Evolutionary conservation across 37 sponge, comb jelly and placozoan species (phyloP), one percentile per base, ranked within the genome.

Genomic region (Petrosia ficiformis): DNA sequence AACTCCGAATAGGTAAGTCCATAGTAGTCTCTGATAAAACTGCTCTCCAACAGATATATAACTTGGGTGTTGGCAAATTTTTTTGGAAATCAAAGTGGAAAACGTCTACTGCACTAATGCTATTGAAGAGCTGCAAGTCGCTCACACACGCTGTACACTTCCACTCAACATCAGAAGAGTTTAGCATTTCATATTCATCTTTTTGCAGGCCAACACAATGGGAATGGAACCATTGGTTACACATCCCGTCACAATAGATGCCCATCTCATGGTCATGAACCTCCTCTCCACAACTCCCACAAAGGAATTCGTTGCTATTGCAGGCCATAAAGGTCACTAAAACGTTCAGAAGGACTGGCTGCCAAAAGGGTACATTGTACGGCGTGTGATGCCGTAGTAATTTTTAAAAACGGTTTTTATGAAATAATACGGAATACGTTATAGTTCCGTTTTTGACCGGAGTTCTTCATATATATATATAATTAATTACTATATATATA

Each of bases 1-100:
- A 25, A 84, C 66, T 26, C 80, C 86, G 60, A 86, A 86, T 10
- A 79, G 59, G 42, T 85, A 85, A 4, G 86, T 85, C 80, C 86
- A 85, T 1, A 85, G 80, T 48, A 84, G 44, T 36, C 85, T 32
- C 52, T 68, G 32, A 61, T 84, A 82, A 35, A 80, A 86, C 42
- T 80, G 81, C 77, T 74, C 37, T 42, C 87, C 87, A 24, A 86
- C 87, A 42, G 81, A 43, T 39, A n/a, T n/a, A n/a, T n/a, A 86
- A 69, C 65, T 86, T 86, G 48, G 81, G 87, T 14, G 81, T 80
- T 3, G 80, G 77, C 11, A 86, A 48, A 48, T 78, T 85, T 43
- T 86, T 67, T 57, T 86, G 87, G 42, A 86, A 86, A 54, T 86
- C 87, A 58, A 86, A 86, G 67, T 85, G 74, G 42, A 82, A 75